Conservation (phyloP, 2,113 vertebrate species). For the Myocastor coypus region DNA sequence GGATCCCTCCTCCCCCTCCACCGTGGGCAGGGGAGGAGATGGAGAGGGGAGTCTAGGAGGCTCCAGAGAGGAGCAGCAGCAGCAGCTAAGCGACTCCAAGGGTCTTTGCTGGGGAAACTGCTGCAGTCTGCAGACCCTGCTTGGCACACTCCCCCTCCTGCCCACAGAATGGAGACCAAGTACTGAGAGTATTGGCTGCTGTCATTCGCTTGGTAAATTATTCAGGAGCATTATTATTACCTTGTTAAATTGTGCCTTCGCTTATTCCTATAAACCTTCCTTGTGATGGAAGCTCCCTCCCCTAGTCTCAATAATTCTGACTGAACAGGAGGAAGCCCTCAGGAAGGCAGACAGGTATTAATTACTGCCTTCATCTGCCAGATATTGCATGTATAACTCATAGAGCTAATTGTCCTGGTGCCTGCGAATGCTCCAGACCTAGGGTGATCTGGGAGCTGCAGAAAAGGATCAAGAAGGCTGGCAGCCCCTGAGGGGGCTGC, state of each 20-base stretch:
- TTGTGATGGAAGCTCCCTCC: slow-evolving; percentile 77
- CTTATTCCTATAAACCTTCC: slow-evolving; percentile 80
- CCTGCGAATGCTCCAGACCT: slow-evolving; percentile 28
- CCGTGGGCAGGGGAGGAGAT: background rate
- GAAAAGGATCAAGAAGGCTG: background rate
- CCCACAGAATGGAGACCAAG: background rate
- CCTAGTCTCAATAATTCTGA: slow-evolving; percentile 82
- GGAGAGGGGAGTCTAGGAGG: background rate
- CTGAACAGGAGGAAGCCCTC: slow-evolving; percentile 83
- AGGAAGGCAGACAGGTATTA: slow-evolving; percentile 81
- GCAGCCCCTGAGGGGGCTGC: background rate
- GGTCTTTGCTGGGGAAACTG: background rate
- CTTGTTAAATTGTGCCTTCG: slow-evolving; percentile 80
- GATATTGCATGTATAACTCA: slow-evolving; percentile 84
- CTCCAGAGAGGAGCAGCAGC: background rate
- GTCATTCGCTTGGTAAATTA: slow-evolving; percentile 83
- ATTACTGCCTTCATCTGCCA: slow-evolving; percentile 82
- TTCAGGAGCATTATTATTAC: slow-evolving; percentile 84
- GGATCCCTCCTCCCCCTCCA: background rate
- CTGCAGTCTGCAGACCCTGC: background rate
- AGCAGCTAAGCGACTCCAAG: background rate
- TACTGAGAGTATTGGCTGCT: slow-evolving; percentile 60
- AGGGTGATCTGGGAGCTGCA: background rate
- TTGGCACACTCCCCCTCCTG: accelerated
- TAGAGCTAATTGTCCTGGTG: slow-evolving; percentile 81